A percentile compares a stretch with the other conserved stretches of the same genome.
These are phyloP conservation scores for Dione vanillae DNA, from an alignment of 2,888 invertebrate genomes.

Conservation along the genomic window DNA sequence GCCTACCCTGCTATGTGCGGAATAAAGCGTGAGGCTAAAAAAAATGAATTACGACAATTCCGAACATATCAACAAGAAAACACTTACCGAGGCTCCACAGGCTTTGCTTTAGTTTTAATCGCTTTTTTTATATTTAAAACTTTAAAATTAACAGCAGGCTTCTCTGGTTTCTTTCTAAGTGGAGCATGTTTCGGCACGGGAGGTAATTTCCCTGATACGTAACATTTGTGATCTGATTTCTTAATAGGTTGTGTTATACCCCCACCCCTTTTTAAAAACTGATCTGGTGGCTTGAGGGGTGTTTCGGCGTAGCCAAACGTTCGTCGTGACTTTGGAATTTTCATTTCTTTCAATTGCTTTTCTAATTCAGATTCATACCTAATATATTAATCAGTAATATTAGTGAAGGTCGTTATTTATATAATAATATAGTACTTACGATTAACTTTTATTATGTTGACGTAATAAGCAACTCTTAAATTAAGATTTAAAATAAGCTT, in stretches of 20 bases:
- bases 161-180: conserved; percentile 62
- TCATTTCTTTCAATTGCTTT: conserved; percentile 73
- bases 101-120: conserved; percentile 79
- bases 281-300: conserved; percentile 83
- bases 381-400: too few relatives aligned
- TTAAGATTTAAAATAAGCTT: not conserved
- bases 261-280: conserved; percentile 86
- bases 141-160: conserved; percentile 80
- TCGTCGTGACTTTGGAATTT: conserved; percentile 76
- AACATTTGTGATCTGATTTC: conserved; percentile 69
- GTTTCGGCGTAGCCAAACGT: conserved; percentile 88
- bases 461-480: too few relatives aligned
- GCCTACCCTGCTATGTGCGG: too few relatives aligned
- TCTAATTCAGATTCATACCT: conserved; percentile 82
- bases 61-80: not conserved
- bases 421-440: too few relatives aligned
- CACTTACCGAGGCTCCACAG: conserved; percentile 78
- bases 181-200: conserved; percentile 75
- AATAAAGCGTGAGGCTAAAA: too few relatives aligned
- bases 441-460: too few relatives aligned
- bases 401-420: too few relatives aligned
- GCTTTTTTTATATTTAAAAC: conserved; percentile 86
- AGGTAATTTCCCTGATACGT: conserved; percentile 69
- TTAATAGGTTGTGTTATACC: conserved; percentile 76
- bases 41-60: not conserved